These are phyloP conservation scores for Vulpes vulpes DNA, from an alignment of 2,113 vertebrate genomes.

Conservation along the genomic window DNA sequence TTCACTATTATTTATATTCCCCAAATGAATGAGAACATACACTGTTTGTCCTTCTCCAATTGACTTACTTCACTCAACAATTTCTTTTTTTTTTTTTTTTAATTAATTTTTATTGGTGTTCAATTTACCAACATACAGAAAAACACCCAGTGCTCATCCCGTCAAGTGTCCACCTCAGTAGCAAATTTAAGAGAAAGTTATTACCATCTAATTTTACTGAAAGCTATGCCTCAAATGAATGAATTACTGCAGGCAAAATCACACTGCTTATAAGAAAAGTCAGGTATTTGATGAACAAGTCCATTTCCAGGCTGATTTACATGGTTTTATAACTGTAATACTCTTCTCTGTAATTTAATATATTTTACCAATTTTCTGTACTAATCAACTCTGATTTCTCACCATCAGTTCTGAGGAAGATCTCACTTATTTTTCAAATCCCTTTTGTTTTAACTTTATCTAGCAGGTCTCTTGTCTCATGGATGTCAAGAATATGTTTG, in stretches of 20 bases:
- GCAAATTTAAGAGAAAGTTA: not conserved
- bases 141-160: too few species aligned
- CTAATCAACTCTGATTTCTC: constrained; percentile 46
- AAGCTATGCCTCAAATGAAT: not conserved
- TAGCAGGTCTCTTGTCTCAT: not conserved
- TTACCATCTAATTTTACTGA: not conserved
- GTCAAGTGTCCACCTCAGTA: too few species aligned
- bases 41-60: too few species aligned
- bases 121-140: too few species aligned
- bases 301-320: not conserved
- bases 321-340: not conserved
- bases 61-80: too few species aligned
- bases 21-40: too few species aligned
- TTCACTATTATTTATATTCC: too few species aligned
- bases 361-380: constrained; percentile 28
- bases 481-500: not conserved
- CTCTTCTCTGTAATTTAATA: constrained; percentile 7
- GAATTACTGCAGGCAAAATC: constrained; percentile 25
- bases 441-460: not conserved
- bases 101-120: too few species aligned
- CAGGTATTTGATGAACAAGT: constrained; percentile 28
- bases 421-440: constrained; percentile 37
- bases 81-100: too few species aligned
- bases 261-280: not conserved
- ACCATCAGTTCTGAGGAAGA: not conserved